These are phyloP conservation scores for Hydra vulgaris DNA, from an alignment of 30 jellyfish, hydroid and myxozoan species.

Conservation along the genomic window DNA sequence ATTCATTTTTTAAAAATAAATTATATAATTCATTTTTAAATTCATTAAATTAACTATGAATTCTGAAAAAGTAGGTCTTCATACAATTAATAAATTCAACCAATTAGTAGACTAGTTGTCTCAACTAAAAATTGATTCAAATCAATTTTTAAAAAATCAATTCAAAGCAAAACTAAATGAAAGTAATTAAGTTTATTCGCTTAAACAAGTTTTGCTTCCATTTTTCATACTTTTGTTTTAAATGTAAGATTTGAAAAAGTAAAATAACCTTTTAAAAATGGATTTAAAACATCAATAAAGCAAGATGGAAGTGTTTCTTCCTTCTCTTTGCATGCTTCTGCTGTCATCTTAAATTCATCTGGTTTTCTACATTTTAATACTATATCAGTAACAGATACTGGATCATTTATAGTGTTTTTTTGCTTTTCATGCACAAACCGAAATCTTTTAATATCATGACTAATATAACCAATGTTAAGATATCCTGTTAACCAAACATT, in stretches of 20 bases:
- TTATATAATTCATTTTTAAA: too few relatives aligned
- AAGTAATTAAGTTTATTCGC: too few relatives aligned
- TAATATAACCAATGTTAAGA: constrained; percentile 28
- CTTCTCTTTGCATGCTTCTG: constrained; percentile 31
- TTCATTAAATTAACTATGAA: too few relatives aligned
- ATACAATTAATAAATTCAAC: too few relatives aligned
- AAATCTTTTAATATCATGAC: constrained; percentile 26
- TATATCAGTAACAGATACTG: constrained; percentile 59
- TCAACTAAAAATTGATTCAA: too few relatives aligned
- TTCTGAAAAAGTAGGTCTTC: too few relatives aligned
- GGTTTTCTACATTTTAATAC: constrained; percentile 43
- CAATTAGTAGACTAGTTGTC: too few relatives aligned
- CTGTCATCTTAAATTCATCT: constrained; percentile 17
- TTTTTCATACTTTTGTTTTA: too few relatives aligned
- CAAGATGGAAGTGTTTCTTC: constrained; percentile 48
- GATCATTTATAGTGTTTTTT: not conserved
- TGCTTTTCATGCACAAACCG: constrained; percentile 22
- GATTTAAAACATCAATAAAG: constrained; percentile 47
- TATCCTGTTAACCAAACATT: constrained; percentile 30
- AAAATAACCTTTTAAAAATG: constrained; percentile 48
- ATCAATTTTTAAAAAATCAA: too few relatives aligned
- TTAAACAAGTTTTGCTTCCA: too few relatives aligned
- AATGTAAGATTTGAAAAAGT: not conserved
- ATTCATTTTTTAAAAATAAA: too few relatives aligned
- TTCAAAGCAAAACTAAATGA: too few relatives aligned